These are phyloP conservation scores for Drosophila lacteicornis DNA, from an alignment of 1,140 invertebrate genomes.

Conservation along the genomic window DNA sequence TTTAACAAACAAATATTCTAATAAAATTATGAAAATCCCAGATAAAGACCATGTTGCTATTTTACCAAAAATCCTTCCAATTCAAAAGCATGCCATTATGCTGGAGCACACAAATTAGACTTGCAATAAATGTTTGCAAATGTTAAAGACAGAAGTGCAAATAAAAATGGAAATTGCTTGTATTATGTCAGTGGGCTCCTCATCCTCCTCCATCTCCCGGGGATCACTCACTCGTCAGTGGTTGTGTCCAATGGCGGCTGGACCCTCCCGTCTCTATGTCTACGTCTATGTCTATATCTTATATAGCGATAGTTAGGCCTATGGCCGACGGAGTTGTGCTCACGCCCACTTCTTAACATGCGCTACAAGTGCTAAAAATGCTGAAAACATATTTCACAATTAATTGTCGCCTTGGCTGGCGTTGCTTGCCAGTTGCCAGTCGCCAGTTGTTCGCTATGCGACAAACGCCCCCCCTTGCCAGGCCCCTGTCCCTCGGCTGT, in stretches of 20 bases:
- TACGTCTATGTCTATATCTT: slow-evolving; percentile 26
- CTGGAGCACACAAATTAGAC: neutral
- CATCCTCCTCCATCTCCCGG: neutral
- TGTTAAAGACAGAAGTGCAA: slow-evolving; percentile 5
- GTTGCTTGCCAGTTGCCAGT: slow-evolving; percentile 21
- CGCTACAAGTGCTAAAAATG: slow-evolving; percentile 82
- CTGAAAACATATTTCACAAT: slow-evolving; percentile 83
- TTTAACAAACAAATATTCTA: too few species aligned
- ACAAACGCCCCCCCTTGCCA: slow-evolving; percentile 25
- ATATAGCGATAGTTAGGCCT: slow-evolving; percentile 9
- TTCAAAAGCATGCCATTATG: neutral
- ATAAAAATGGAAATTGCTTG: slow-evolving; percentile 64
- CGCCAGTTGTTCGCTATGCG: slow-evolving; percentile 29
- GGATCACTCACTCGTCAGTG: slow-evolving; percentile 25
- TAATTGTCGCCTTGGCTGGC: slow-evolving; percentile 76
- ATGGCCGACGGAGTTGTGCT: slow-evolving; percentile 28
- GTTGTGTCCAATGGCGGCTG: slow-evolving; percentile 34
- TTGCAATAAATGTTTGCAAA: slow-evolving; percentile 16
- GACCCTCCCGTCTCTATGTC: slow-evolving; percentile 2
- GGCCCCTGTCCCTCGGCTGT: slow-evolving; percentile 17
- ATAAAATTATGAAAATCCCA: too few species aligned
- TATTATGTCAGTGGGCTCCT: slow-evolving; percentile 21
- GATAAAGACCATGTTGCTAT: too few species aligned
- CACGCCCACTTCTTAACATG: slow-evolving; percentile 74
- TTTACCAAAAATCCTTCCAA: neutral